A percentile compares a stretch with the other conserved stretches of the same genome.
These are phyloP conservation scores for Cyanistes caeruleus DNA, from an alignment of 2,113 vertebrate species.

Conservation along the genomic window DNA sequence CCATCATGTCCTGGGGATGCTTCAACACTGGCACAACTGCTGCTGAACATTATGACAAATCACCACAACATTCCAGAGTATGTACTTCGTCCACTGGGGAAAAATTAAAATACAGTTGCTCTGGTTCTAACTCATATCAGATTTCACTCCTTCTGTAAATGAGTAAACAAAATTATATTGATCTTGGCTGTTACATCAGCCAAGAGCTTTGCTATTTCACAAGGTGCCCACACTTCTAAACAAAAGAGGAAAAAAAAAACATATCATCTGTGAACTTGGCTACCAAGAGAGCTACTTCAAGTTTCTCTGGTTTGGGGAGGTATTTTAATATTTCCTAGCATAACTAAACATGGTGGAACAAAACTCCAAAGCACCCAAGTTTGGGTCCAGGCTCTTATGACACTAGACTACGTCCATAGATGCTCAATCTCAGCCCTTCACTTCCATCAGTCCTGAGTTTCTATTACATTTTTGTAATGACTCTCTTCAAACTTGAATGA, in stretches of 20 bases:
- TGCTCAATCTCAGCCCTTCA: neutral
- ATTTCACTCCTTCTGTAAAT: slow-evolving; percentile 14
- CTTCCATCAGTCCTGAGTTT: neutral
- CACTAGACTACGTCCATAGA: neutral
- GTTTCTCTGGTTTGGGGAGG: neutral
- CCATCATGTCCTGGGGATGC: neutral
- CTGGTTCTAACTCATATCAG: neutral
- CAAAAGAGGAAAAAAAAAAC: neutral
- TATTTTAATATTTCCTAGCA: neutral
- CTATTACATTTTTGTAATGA: neutral
- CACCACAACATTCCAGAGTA: neutral
- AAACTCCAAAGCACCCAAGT: neutral
- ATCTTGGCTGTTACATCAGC: neutral
- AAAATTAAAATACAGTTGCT: neutral
- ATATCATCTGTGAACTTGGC: neutral
- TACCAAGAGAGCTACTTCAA: neutral
- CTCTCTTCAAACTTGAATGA: neutral
- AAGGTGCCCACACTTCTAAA: neutral
- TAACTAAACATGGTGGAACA: neutral
- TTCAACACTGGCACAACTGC: neutral
- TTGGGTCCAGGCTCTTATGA: neutral
- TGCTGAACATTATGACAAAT: neutral
- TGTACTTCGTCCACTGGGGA: neutral
- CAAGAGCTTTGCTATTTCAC: slow-evolving; percentile 26
- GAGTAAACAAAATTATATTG: slow-evolving; percentile 36